Evolutionary conservation across 53 echinoderm and acorn worm species (phyloP), one percentile per base, ranked within the genome.

Genomic region (Echinarachnius parma): DNA sequence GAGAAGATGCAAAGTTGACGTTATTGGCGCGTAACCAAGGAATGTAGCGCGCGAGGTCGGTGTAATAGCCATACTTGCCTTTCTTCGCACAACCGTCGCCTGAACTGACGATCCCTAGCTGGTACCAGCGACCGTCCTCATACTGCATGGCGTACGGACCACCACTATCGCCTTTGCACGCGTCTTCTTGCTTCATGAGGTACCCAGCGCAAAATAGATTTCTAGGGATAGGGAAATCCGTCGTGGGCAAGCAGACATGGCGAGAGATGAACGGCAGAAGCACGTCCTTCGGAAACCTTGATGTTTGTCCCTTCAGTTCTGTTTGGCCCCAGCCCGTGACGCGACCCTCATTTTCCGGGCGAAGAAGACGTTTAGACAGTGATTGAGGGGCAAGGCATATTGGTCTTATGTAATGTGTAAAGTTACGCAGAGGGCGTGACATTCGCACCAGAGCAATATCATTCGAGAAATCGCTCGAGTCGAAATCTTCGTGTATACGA

Each of bases 171-270:
- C 98, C 98, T 18, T 64, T 34, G 37, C 98, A 96, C 0, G 98
- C 83, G 30, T 96, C 98, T 0, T 83, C 86, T 9, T 74, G 53
- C 1, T 68, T 78, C 49, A 78, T 62, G 11, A 79, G 27, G 48
- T 77, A 88, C 1, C 98, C 98, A 1, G 98, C 98, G 32, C 98
- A 96, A 37, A 96, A 96, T 91, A 96, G 91, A 35, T 70, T 87
- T 0, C 29, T 33, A 0, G 93, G 80, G n/a, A 93, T 66, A 0
- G 49, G 1, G 14, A 75, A 37, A 0, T 24, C 22, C 0, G 89
- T 82, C 1, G 86, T 83, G 10, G 44, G 54, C 10, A 48, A n/a
- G 48, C 93, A 93, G 19, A 28, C 50, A 25, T 60, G 58, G 31
- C 28, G 32, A 3, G 34, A 30, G 2, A 85, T 80, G 16, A 93